Percentiles rank a stretch among this genome's conserved stretches.
Conservation (phyloP, 2,113 vertebrate genomes). For the Narcine bancroftii region DNA sequence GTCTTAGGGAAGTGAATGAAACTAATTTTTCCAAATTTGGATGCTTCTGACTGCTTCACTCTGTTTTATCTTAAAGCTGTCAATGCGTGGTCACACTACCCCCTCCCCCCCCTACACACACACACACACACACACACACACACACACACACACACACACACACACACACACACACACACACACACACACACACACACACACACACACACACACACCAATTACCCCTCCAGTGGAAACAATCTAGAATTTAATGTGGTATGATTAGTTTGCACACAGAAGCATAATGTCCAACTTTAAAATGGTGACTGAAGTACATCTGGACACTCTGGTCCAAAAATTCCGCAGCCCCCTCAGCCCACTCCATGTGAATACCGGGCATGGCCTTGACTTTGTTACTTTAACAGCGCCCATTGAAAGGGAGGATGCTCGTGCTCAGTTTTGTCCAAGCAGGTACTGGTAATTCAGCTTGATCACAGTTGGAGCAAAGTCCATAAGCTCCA, state of each 20-base stretch:
- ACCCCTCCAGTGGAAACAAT: neutral
- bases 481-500: constrained; percentile 93
- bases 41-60: no score
- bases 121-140: no score
- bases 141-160: no score
- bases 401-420: neutral
- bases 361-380: neutral
- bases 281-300: neutral
- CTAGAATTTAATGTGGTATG: neutral
- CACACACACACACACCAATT: no score
- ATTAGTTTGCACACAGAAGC: neutral
- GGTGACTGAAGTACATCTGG: neutral
- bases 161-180: no score
- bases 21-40: no score
- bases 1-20: no score
- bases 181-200: no score
- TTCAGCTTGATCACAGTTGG: constrained; percentile 85
- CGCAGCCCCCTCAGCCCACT: neutral
- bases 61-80: neutral
- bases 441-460: constrained; percentile 62
- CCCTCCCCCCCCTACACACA: no score
- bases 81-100: neutral
- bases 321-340: neutral
- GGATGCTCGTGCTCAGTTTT: constrained; percentile 36
- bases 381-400: neutral